phyloP scores from a whole-genome alignment of 2,888 invertebrate species.

The Steromphala cineraria region DNA sequence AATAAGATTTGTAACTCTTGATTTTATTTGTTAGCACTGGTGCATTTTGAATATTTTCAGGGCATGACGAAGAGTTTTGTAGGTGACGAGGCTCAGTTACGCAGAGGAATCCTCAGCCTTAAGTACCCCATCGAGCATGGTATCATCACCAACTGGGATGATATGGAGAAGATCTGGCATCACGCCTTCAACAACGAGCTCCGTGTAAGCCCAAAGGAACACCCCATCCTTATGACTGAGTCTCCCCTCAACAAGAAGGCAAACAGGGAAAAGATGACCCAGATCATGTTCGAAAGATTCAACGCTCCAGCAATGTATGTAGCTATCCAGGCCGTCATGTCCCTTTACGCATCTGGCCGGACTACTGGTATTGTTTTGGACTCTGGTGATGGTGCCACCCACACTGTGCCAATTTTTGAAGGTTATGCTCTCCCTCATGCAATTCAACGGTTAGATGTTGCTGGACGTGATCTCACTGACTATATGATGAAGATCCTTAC shows the following conservation, averaged over 20 bases:
- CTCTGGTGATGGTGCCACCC: slow-evolving; percentile 96
- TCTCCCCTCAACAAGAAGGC: slow-evolving; percentile 92
- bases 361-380: slow-evolving; percentile 97
- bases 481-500: slow-evolving; percentile 77
- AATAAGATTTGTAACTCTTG: too few relatives aligned
- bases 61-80: slow-evolving; percentile 79
- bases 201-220: slow-evolving; percentile 81
- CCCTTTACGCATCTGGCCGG: slow-evolving; percentile 95
- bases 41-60: slow-evolving; percentile 22
- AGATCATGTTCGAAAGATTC: slow-evolving; percentile 81
- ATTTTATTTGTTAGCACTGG: too few relatives aligned
- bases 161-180: slow-evolving; percentile 74
- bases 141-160: slow-evolving; percentile 73
- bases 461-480: slow-evolving; percentile 70
- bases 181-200: slow-evolving; percentile 74
- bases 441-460: slow-evolving; percentile 50
- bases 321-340: slow-evolving; percentile 95
- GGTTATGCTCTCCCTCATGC: slow-evolving; percentile 78
- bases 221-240: slow-evolving; percentile 90
- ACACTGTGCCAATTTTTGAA: slow-evolving; percentile 86
- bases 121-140: slow-evolving; percentile 73
- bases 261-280: slow-evolving; percentile 90
- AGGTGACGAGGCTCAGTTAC: slow-evolving; percentile 69
- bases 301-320: slow-evolving; percentile 96
- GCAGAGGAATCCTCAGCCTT: slow-evolving; percentile 69